These are phyloP conservation scores for Elgonia sp. DNA, from an alignment of 2,888 invertebrate species.

Conservation along the genomic window DNA sequence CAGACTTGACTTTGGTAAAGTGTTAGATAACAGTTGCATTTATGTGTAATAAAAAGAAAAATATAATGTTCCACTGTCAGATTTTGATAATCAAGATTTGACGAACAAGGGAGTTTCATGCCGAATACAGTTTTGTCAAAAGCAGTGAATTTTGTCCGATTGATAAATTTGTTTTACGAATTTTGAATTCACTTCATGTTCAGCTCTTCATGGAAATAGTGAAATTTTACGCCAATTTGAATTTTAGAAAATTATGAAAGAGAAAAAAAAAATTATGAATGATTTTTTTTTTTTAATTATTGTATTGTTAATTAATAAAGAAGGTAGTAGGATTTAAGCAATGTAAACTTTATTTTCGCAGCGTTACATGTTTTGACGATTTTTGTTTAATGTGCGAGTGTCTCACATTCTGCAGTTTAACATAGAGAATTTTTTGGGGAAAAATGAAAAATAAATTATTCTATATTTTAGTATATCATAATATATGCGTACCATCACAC, in stretches of 20 bases:
- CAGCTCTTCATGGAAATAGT: constrained; percentile 49
- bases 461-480: constrained; percentile 53
- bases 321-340: constrained; percentile 39
- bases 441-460: constrained; percentile 52
- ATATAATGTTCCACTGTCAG: constrained; percentile 42
- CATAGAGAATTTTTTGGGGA: constrained; percentile 46
- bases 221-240: constrained; percentile 37
- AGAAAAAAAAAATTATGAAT: too few relatives aligned
- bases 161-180: constrained; percentile 14
- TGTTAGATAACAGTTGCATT: constrained; percentile 41
- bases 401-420: constrained; percentile 41
- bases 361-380: constrained; percentile 18
- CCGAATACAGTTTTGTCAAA: constrained; percentile 25
- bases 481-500: constrained; percentile 56
- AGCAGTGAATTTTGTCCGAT: constrained; percentile 16
- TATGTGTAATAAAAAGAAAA: constrained; percentile 39
- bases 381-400: constrained; percentile 48
- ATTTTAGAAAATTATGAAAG: not conserved
- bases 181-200: constrained; percentile 47
- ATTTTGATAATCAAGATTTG: constrained; percentile 42
- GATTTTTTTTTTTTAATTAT: too few relatives aligned
- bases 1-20: constrained; percentile 23
- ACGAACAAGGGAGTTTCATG: constrained; percentile 33
- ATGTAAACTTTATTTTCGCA: too few relatives aligned
- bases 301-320: constrained; percentile 10